Base-by-base conservation (phyloP, 2,888 invertebrate genomes). In the Chouioia cunea region DNA sequence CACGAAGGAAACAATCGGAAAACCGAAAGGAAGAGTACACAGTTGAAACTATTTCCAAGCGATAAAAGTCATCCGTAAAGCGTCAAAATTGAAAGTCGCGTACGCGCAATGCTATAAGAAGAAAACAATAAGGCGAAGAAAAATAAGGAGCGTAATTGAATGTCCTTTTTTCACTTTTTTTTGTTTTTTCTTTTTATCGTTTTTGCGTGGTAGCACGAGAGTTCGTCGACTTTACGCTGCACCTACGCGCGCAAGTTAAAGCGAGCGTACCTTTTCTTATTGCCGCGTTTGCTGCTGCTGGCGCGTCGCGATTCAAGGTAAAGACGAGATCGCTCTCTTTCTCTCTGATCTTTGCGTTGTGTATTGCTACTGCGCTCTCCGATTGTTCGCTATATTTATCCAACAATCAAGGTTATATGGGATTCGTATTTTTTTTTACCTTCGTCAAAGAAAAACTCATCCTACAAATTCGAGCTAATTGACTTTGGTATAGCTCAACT, bases 131-230 rank as follows among this genome's bases (percentile, higher is more conserved):
- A 48, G 46, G 36, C 47, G 23, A 52, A 65, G 54, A 50, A 53
- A 27, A 46, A 58, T 12, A 12, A 10, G 36, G 10, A 66, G 63
- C 71, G 67, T 72, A 72, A 72, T 72, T 65, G 72, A 72, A 65
- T 60, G 68, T 52, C 63, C 43, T 69, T 72, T 69, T 69, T 72
- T 65, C 65, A 54, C n/a, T n/a, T n/a, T n/a, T n/a, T n/a, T n/a
- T n/a, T n/a, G n/a, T n/a, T n/a, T n/a, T n/a, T n/a, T n/a, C n/a
- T n/a, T n/a, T n/a, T n/a, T n/a, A n/a, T n/a, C 36, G 15, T 4
- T 46, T 64, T 72, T 65, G 65, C n/a, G 44, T 18, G n/a, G 16
- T 16, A 44, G 36, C 47, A n/a, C 54, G 53, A 0, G 46, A 36
- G 71, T 62, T 71, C 71, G 66, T 65, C 53, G 71, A 66, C 71